Conservation (phyloP, 2,797 vertebrate species). For the Galagoides demidoff region DNA sequence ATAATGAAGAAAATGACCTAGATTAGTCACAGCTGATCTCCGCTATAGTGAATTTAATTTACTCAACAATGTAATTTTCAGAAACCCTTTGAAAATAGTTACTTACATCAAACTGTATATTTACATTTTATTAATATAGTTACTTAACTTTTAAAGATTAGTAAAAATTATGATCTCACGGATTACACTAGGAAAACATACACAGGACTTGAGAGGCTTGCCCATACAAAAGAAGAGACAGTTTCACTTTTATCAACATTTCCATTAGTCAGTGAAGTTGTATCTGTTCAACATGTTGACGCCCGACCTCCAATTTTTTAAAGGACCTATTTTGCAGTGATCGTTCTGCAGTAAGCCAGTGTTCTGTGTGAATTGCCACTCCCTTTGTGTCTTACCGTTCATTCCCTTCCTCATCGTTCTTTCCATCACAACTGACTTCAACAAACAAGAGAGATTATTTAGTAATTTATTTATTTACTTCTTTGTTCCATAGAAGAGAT, state of each 20-base stretch:
- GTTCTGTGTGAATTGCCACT: background rate
- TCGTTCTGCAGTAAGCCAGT: background rate
- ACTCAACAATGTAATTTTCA: slow-evolving; percentile 56
- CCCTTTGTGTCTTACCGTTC: background rate
- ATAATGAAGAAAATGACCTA: slow-evolving; percentile 40
- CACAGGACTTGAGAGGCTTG: slow-evolving; percentile 17
- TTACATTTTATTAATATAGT: slow-evolving; percentile 52
- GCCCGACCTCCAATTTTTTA: background rate
- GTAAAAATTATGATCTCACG: slow-evolving; percentile 23
- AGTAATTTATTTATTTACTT: background rate
- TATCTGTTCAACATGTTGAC: background rate
- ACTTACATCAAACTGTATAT: slow-evolving; percentile 44
- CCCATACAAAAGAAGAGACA: background rate
- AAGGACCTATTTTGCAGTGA: background rate
- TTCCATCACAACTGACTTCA: background rate
- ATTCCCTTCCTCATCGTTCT: background rate
- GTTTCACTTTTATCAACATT: background rate
- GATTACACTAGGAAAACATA: slow-evolving; percentile 28
- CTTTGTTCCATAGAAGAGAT: background rate
- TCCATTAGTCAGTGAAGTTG: background rate
- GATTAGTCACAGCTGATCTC: slow-evolving; percentile 59
- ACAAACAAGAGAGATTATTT: background rate
- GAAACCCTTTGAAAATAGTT: slow-evolving; percentile 58
- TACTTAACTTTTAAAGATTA: slow-evolving; percentile 50
- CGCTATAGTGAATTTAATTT: slow-evolving; percentile 50